Conservation (phyloP, 2,888 invertebrate species). For the Parelbella ahira region DNA sequence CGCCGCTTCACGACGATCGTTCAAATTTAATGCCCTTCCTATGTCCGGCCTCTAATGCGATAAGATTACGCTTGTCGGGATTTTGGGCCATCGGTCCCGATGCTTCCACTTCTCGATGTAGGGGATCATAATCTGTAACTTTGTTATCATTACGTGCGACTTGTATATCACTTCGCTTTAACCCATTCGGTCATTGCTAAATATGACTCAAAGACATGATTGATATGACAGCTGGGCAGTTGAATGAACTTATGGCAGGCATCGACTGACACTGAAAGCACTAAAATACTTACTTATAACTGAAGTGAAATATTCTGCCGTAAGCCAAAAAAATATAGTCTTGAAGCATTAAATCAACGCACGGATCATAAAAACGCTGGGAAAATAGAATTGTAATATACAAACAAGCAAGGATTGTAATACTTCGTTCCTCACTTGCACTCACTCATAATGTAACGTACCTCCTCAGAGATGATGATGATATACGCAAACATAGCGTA, state of each 20-base stretch:
- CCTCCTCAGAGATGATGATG: too few relatives aligned
- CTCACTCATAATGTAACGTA: conserved; percentile 16
- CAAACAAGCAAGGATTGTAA: conserved; percentile 16
- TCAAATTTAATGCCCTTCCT: conserved; percentile 79
- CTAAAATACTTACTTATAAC: conserved; percentile 56
- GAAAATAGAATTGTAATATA: conserved; percentile 49
- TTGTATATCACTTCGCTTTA: conserved; percentile 12
- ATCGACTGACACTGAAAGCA: conserved; percentile 51
- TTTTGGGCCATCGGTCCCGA: conserved; percentile 27
- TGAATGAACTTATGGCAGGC: conserved; percentile 53
- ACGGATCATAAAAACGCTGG: conserved; percentile 46
- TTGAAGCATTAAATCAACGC: conserved; percentile 54
- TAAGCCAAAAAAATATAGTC: conserved; percentile 53
- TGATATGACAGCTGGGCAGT: conserved; percentile 46
- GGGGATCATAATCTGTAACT: conserved; percentile 7
- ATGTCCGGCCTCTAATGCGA: conserved; percentile 76
- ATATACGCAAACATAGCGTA: too few relatives aligned
- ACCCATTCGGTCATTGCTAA: conserved; percentile 34
- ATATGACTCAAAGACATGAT: conserved; percentile 39
- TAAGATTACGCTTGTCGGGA: conserved; percentile 64
- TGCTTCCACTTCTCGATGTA: conserved; percentile 4
- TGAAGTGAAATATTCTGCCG: conserved; percentile 51
- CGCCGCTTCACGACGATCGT: conserved; percentile 68
- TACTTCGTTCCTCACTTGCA: conserved; percentile 21
- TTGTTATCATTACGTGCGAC: conserved; percentile 11